Percentiles rank a stretch among this genome's conserved stretches.
Evolutionary conservation across 2,888 invertebrate species (phyloP).

Genomic region (Ophioninae sp.): DNA sequence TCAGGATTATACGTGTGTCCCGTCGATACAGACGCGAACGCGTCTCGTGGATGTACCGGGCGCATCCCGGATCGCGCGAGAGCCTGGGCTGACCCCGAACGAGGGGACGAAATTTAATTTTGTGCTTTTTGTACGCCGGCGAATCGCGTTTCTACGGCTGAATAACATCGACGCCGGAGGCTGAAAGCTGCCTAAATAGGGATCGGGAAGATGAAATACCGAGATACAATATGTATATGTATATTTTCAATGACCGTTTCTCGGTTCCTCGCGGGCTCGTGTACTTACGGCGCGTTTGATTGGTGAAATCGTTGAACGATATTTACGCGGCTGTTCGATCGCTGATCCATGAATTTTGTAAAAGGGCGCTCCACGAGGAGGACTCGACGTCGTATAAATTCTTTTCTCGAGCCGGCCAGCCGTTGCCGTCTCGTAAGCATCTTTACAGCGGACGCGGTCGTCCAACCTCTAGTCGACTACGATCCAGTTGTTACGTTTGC

Average conservation of each 20-base stretch:
- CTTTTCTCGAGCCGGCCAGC: no score
- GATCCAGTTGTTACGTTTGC: no score
- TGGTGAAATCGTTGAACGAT: slow-evolving; percentile 8
- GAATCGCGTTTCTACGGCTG: slow-evolving; percentile 73
- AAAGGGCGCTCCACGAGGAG: neutral
- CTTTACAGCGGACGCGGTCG: no score
- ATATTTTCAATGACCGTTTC: slow-evolving; percentile 38
- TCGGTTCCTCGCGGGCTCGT: slow-evolving; percentile 48
- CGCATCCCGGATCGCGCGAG: slow-evolving; percentile 33
- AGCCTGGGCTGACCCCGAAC: slow-evolving; percentile 66
- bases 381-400: no score
- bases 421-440: no score
- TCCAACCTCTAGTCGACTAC: no score
- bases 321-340: neutral
- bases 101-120: slow-evolving; percentile 80
- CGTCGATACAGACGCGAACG: slow-evolving; percentile 17
- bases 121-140: slow-evolving; percentile 80
- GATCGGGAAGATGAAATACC: slow-evolving; percentile 25
- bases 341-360: neutral
- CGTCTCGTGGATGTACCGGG: slow-evolving; percentile 4
- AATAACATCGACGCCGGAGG: slow-evolving; percentile 58
- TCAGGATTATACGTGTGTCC: slow-evolving; percentile 1
- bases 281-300: slow-evolving; percentile 35
- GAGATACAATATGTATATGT: slow-evolving; percentile 29
- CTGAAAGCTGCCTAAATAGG: slow-evolving; percentile 40